Evolutionary conservation across 2,888 invertebrate genomes (phyloP).

Genomic region (Colletes collaris): DNA sequence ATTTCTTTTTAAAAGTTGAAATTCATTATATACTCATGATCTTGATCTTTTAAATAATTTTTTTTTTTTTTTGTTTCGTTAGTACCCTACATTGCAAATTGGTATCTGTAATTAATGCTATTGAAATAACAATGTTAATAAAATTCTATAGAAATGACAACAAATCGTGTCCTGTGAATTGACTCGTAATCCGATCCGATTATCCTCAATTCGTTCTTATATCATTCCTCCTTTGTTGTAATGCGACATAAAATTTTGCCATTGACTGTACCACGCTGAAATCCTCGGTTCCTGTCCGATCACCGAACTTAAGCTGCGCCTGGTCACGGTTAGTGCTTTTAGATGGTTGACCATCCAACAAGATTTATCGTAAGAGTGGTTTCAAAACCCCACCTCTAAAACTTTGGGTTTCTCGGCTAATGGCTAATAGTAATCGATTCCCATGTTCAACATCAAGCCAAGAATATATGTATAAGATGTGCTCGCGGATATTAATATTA

Average conservation of each 20-base stretch:
- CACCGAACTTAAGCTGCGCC: neutral
- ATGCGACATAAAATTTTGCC: neutral
- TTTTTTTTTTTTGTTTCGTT: slow-evolving; percentile 10
- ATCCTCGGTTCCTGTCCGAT: neutral
- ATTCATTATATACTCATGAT: slow-evolving; percentile 7
- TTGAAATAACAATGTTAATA: slow-evolving; percentile 54
- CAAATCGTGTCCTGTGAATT: slow-evolving; percentile 25
- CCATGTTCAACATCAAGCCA: neutral
- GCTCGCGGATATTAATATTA: neutral
- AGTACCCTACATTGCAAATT: slow-evolving; percentile 48
- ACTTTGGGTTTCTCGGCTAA: neutral
- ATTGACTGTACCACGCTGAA: neutral
- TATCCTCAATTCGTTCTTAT: neutral
- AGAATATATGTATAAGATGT: neutral
- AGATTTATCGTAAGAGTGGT: no score
- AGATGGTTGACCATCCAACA: neutral
- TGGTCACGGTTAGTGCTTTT: neutral
- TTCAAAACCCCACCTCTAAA: no score
- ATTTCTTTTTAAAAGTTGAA: slow-evolving; percentile 28
- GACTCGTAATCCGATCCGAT: slow-evolving; percentile 4
- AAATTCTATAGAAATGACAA: slow-evolving; percentile 52
- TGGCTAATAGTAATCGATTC: neutral
- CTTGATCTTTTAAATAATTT: neutral
- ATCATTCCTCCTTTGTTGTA: slow-evolving; percentile 3
- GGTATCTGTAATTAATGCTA: slow-evolving; percentile 52